Conservation (phyloP, 2,797 vertebrate genomes). For the Emydoidea blandingii region DNA sequence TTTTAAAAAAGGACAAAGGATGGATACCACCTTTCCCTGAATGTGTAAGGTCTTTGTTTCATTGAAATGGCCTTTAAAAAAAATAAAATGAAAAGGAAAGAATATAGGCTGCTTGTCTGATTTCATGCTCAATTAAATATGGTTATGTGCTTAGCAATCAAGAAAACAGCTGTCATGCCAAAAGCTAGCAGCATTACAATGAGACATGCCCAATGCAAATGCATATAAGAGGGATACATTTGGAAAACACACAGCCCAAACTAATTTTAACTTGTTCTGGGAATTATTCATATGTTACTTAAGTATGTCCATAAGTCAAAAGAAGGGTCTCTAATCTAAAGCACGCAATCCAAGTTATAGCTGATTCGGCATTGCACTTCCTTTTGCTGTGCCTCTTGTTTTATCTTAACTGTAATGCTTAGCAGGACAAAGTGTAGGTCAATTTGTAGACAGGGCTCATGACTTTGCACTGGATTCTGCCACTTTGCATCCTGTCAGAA, state of each 20-base stretch:
- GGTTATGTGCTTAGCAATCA: accelerated
- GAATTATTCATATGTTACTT: background rate
- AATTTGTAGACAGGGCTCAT: accelerated
- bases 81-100: background rate
- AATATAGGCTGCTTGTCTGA: background rate
- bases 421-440: accelerated
- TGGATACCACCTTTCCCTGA: background rate
- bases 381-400: background rate
- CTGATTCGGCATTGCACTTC: background rate
- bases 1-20: background rate
- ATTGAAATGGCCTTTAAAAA: background rate
- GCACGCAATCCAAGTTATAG: accelerated
- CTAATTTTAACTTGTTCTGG: background rate
- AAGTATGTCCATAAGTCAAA: background rate
- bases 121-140: background rate
- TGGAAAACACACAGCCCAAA: background rate
- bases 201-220: background rate
- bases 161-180: background rate
- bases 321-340: background rate
- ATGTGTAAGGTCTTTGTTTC: background rate
- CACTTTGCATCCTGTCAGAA: background rate
- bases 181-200: accelerated
- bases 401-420: background rate
- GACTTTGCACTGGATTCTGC: background rate
- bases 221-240: background rate